These are phyloP conservation scores for Parasteatoda tepidariorum DNA, from an alignment of 1,140 invertebrate genomes.

Conservation along the genomic window DNA sequence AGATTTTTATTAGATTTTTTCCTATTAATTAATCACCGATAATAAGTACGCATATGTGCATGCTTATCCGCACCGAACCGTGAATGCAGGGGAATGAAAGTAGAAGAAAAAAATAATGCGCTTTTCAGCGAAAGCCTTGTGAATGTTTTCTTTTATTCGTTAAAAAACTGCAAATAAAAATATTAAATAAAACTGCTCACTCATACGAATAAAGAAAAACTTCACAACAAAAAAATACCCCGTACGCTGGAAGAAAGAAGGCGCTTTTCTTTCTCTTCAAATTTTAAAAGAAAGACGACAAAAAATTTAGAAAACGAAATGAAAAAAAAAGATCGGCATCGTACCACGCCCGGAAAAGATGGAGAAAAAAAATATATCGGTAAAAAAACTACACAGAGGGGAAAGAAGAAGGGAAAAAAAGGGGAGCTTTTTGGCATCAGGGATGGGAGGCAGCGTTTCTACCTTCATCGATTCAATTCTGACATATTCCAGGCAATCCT, in stretches of 20 bases:
- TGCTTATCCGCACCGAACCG: too few relatives aligned
- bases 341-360: constrained; percentile 31
- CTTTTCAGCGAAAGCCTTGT: neutral
- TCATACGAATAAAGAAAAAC: neutral
- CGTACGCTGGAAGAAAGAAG: constrained; percentile 26
- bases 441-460: constrained; percentile 32
- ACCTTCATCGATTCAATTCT: constrained; percentile 59
- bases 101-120: too few relatives aligned
- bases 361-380: neutral
- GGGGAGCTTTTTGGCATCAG: constrained; percentile 45
- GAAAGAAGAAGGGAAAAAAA: neutral
- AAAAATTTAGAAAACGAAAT: neutral
- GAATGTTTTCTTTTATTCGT: neutral
- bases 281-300: neutral
- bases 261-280: constrained; percentile 28
- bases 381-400: neutral
- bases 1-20: too few relatives aligned
- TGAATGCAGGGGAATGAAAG: too few relatives aligned
- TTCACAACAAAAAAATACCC: too few relatives aligned
- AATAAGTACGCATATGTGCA: too few relatives aligned
- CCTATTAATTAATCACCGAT: too few relatives aligned
- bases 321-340: constrained; percentile 38
- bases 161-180: too few relatives aligned
- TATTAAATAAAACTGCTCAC: neutral
- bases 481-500: constrained; percentile 58